Conservation (phyloP, 2,113 vertebrate species). For the Phalacrocorax brasilianus region DNA sequence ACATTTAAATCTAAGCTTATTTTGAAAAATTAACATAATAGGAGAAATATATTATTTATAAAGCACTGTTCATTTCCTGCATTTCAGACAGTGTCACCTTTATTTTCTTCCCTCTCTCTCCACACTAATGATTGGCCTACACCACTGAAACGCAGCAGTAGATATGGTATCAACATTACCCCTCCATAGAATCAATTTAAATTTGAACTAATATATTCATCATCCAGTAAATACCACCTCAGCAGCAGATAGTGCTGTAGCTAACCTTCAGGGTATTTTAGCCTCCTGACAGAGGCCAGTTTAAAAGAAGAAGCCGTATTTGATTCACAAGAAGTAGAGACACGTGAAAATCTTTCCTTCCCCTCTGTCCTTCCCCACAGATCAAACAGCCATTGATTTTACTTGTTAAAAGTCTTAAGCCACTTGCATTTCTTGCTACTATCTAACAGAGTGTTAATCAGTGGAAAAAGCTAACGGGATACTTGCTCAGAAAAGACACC, state of each 20-base stretch:
- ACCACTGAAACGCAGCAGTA: conserved; percentile 47
- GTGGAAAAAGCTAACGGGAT: not conserved
- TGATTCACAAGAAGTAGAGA: not conserved
- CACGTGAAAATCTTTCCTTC: not conserved
- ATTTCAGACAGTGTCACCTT: conserved; percentile 50
- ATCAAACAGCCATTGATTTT: not conserved
- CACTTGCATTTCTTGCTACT: not conserved
- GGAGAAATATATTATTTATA: conserved; percentile 66
- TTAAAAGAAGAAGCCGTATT: not conserved
- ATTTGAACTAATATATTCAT: conserved; percentile 61
- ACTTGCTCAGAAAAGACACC: not conserved
- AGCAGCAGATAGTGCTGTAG: not conserved
- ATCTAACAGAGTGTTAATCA: not conserved
- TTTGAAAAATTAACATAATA: conserved; percentile 65
- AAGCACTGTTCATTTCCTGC: conserved; percentile 31
- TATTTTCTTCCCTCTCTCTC: conserved; percentile 36
- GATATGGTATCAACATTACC: conserved; percentile 58
- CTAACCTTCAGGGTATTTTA: conserved; percentile 47
- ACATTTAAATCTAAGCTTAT: conserved; percentile 37
- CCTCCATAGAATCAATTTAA: conserved; percentile 47
- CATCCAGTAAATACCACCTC: conserved; percentile 22
- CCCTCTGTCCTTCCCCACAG: not conserved
- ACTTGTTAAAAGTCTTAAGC: not conserved
- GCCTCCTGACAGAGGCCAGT: not conserved
- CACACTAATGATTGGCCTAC: conserved; percentile 45